A percentile compares a stretch with the other conserved stretches of the same genome.
phyloP scores from a whole-genome alignment of 92 coral and sea anemone species.

The Bergia puertoricense region DNA sequence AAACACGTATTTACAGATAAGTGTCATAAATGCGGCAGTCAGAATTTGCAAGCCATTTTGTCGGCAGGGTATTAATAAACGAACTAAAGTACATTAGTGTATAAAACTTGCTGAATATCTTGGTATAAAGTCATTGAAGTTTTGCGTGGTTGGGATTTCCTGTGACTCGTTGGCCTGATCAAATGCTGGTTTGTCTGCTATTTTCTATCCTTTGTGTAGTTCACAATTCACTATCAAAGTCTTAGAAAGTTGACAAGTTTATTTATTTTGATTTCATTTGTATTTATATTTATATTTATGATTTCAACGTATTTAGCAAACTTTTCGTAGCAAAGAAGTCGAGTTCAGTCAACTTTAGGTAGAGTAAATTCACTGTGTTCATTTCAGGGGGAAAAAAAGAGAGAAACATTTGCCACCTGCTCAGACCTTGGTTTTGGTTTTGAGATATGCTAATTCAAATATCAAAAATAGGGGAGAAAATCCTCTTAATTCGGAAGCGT shows the following conservation, averaged over 20 bases:
- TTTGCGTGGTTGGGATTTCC: not conserved
- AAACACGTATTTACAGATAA: constrained; percentile 12
- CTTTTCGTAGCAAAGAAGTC: not conserved
- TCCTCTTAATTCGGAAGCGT: too few relatives aligned
- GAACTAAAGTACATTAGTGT: not conserved
- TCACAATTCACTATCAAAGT: not conserved
- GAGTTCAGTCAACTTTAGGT: not conserved
- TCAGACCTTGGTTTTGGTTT: too few relatives aligned
- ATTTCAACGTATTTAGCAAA: not conserved
- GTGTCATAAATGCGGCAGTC: constrained; percentile 2
- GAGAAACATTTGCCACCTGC: too few relatives aligned
- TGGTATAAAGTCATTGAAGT: not conserved
- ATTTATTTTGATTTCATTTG: not conserved
- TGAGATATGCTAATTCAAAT: too few relatives aligned
- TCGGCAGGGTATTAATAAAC: constrained; percentile 1
- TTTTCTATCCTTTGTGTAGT: not conserved
- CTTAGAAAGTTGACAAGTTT: not conserved
- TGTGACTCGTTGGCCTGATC: not conserved
- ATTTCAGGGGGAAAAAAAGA: not conserved
- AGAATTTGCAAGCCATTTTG: not conserved
- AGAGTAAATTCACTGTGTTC: not conserved
- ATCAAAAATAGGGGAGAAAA: too few relatives aligned
- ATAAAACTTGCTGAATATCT: not conserved
- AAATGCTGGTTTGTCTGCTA: not conserved
- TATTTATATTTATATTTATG: too few relatives aligned